Evolutionary conservation across 1,140 invertebrate species (phyloP), one percentile per base, ranked within the genome.

Genomic region (Ooceraea biroi): DNA sequence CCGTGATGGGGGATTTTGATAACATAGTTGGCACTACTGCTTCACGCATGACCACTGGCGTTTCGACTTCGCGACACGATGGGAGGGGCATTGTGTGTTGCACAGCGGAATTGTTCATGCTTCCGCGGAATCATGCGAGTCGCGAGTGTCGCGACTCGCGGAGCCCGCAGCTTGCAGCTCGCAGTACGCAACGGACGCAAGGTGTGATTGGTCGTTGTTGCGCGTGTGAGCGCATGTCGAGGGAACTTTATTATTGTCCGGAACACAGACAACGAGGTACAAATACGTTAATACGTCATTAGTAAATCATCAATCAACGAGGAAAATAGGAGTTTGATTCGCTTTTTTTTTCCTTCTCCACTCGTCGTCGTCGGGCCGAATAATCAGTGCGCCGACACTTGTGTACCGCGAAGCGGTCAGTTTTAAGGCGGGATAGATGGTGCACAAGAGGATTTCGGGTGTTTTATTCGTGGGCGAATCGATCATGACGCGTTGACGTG

Each of bases 231-330:
- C 5, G 27, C 10, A 14, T 14, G 46, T 57, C 14, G 17, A n/a
- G 8, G 19, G 8, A 10, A 60, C n/a, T n/a, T 46, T 14, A 66
- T 19, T n/a, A 52, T 41, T 17, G 22, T 50, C 2, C 8, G 14
- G 14, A 12, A n/a, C 12, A 10, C 73, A 76, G 7, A 41, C 46
- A 36, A 22, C 27, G 8, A 77, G 61, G 74, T 77, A 66, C 7
- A 36, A 10, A 61, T 77, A 41, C 4, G 3, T 10, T 66, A 36
- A 55, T 77, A 8, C 14, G 10, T 22, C 8, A 27, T 7, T 27
- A 7, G n/a, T 50, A 50, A 65, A n/a, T 36, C 19, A 2, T 0
- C 8, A 8, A 41, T 77, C 19, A 8, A 22, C 12, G 22, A 50
- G 17, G n/a, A 46, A 10, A 1, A 12, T 7, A 5, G 11, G 14